These are phyloP conservation scores for Tromatobia lineatoria DNA, from an alignment of 2,888 invertebrate species.

Conservation along the genomic window DNA sequence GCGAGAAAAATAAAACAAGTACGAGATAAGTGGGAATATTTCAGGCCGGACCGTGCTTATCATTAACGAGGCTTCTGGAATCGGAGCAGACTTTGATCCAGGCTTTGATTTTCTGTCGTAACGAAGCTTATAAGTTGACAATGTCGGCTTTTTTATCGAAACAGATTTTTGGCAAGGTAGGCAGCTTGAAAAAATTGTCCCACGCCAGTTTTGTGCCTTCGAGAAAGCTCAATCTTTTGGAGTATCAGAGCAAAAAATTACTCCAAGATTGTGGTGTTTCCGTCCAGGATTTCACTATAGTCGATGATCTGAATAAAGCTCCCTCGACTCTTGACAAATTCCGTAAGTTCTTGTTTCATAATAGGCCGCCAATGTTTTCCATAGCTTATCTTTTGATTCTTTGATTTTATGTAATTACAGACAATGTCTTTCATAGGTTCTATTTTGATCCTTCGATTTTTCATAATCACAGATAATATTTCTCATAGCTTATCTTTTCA, in stretches of 20 bases:
- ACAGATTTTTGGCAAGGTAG: constrained; percentile 70
- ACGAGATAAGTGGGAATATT: constrained; percentile 47
- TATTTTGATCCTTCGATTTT: neutral
- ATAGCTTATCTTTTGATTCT: neutral
- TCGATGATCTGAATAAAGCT: constrained; percentile 90
- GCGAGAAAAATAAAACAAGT: constrained; percentile 23
- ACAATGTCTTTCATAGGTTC: constrained; percentile 72
- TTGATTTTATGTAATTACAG: constrained; percentile 84
- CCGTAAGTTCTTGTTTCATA: constrained; percentile 86
- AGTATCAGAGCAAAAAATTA: constrained; percentile 98
- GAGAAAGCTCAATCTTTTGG: constrained; percentile 95
- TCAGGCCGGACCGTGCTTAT: constrained; percentile 22
- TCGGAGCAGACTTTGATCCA: constrained; percentile 48
- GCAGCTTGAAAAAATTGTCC: constrained; percentile 73
- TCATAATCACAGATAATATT: no score
- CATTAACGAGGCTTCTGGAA: constrained; percentile 13
- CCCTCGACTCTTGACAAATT: constrained; percentile 88
- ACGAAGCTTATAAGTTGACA: constrained; percentile 69
- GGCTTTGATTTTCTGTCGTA: neutral
- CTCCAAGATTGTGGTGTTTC: constrained; percentile 94
- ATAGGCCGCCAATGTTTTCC: neutral
- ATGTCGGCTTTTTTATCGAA: constrained; percentile 81
- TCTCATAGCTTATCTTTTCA: neutral
- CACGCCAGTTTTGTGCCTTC: constrained; percentile 72
- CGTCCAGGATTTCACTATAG: constrained; percentile 94